These are phyloP conservation scores for Melinaea menophilus DNA, from an alignment of 2,888 invertebrate genomes.

Conservation along the genomic window DNA sequence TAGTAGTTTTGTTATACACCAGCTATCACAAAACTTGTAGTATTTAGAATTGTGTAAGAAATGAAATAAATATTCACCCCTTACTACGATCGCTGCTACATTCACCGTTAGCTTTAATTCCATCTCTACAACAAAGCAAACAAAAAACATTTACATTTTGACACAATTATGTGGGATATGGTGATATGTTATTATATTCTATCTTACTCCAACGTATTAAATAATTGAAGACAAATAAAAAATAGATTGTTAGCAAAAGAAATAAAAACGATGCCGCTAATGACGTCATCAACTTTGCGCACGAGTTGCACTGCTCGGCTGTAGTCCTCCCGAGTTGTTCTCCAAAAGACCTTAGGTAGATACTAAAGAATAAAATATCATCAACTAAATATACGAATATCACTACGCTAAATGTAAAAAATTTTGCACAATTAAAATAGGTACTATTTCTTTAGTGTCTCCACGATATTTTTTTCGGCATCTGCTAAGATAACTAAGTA, in stretches of 20 bases:
- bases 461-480: too few species aligned
- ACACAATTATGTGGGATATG: not conserved
- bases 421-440: too few species aligned
- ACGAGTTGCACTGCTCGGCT: slow-evolving; percentile 79
- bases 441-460: too few species aligned
- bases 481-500: too few species aligned
- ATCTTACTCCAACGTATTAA: slow-evolving; percentile 82
- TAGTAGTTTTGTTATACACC: too few species aligned
- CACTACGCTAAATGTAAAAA: not conserved
- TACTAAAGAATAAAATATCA: slow-evolving; percentile 54
- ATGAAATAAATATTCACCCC: slow-evolving; percentile 33
- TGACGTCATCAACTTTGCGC: slow-evolving; percentile 79
- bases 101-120: slow-evolving; percentile 44
- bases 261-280: slow-evolving; percentile 81
- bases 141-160: too few species aligned
- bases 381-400: not conserved
- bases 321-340: slow-evolving; percentile 81
- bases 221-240: slow-evolving; percentile 85
- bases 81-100: slow-evolving; percentile 38
- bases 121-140: slow-evolving; percentile 39
- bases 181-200: not conserved
- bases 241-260: slow-evolving; percentile 85
- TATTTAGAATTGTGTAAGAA: too few species aligned
- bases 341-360: slow-evolving; percentile 82
- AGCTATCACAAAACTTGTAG: too few species aligned